Conservation (phyloP, 2,113 vertebrate species). For the Notiomystis cincta region DNA sequence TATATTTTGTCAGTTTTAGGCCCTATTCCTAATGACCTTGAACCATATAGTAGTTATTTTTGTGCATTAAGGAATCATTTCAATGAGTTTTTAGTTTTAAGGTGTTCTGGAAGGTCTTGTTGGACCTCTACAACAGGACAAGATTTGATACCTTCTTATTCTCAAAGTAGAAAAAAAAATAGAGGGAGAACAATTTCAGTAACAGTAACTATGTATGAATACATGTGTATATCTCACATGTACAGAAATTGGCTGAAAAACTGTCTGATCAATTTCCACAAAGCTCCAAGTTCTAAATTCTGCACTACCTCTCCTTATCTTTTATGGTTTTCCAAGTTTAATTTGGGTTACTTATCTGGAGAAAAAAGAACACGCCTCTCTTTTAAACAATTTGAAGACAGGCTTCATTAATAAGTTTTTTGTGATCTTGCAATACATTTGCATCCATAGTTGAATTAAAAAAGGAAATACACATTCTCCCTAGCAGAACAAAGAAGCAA, state of each 20-base stretch:
- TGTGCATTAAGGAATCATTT: background rate
- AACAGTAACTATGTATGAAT: background rate
- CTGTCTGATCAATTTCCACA: background rate
- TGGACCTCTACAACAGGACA: background rate
- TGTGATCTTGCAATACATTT: background rate
- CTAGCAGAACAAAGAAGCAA: background rate
- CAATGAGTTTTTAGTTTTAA: background rate
- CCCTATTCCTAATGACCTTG: background rate
- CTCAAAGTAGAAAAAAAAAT: background rate
- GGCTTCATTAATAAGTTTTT: background rate
- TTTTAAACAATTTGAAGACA: background rate
- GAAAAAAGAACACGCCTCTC: background rate
- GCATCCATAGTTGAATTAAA: background rate
- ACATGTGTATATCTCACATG: background rate
- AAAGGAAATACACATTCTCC: background rate
- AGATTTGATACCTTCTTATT: background rate
- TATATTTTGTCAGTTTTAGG: background rate
- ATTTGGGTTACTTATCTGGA: background rate
- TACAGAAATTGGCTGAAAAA: background rate
- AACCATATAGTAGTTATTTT: background rate
- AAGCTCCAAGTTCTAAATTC: background rate
- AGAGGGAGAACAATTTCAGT: background rate
- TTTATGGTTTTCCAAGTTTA: background rate
- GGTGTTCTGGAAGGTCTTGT: background rate
- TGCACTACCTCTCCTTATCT: background rate